phyloP scores from a whole-genome alignment of 2,797 vertebrate species.

The Chloroceryle inda region DNA sequence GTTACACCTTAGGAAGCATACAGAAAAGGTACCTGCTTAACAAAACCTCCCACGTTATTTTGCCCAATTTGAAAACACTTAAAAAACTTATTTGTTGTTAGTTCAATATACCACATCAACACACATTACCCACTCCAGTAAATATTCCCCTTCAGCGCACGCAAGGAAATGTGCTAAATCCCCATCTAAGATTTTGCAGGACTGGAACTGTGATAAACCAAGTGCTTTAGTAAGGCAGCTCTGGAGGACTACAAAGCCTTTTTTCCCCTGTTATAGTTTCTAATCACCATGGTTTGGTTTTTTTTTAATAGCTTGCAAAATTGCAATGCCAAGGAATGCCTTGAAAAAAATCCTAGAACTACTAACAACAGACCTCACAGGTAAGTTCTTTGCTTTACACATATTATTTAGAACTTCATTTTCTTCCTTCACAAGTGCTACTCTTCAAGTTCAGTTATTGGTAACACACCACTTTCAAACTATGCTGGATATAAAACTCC shows the following conservation, averaged over 20 bases:
- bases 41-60: neutral
- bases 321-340: neutral
- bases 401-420: neutral
- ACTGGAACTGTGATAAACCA: neutral
- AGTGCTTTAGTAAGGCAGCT: neutral
- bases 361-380: neutral
- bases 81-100: neutral
- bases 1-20: neutral
- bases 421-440: neutral
- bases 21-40: neutral
- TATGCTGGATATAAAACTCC: slow-evolving; percentile 19
- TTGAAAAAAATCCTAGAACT: neutral
- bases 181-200: neutral
- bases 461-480: neutral
- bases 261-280: neutral
- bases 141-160: neutral
- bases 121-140: neutral
- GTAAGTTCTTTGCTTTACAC: neutral
- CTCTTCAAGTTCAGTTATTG: neutral
- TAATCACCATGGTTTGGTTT: neutral
- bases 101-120: neutral
- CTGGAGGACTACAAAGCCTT: neutral
- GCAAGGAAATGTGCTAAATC: neutral
- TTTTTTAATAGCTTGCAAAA: neutral
- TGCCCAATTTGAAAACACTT: neutral